Conservation (phyloP, 2,113 vertebrate genomes). For the Tragulus kanchil region DNA sequence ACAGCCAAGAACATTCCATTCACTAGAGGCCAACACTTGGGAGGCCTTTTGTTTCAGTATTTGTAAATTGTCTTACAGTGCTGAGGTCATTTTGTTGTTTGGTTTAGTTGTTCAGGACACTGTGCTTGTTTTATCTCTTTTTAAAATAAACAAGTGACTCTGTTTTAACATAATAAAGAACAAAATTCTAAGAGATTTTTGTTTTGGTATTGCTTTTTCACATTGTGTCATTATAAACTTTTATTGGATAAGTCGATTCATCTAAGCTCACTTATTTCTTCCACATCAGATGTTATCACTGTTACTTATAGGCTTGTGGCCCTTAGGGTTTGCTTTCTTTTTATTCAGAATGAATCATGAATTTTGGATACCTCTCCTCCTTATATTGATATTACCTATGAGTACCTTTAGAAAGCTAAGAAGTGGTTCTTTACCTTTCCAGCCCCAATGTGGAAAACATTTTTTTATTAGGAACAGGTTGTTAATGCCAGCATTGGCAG, state of each 20-base stretch:
- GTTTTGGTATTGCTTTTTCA: slow-evolving; percentile 34
- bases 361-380: neutral
- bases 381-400: neutral
- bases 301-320: neutral
- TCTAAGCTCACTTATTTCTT: neutral
- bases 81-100: slow-evolving; percentile 29
- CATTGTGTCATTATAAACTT: neutral
- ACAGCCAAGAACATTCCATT: slow-evolving; percentile 75
- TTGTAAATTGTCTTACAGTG: slow-evolving; percentile 55
- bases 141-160: slow-evolving; percentile 52
- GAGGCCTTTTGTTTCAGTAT: slow-evolving; percentile 54
- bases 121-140: slow-evolving; percentile 57
- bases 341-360: neutral
- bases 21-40: slow-evolving; percentile 56
- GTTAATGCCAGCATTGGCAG: neutral
- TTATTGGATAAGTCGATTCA: neutral
- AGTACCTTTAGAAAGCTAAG: neutral
- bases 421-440: neutral
- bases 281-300: neutral
- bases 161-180: slow-evolving; percentile 35
- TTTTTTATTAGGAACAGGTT: neutral
- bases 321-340: neutral
- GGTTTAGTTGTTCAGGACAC: slow-evolving; percentile 43
- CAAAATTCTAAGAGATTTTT: slow-evolving; percentile 37
- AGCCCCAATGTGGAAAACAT: neutral